Conservation (phyloP, 1,140 invertebrate genomes). For the Drosophila leontia region DNA sequence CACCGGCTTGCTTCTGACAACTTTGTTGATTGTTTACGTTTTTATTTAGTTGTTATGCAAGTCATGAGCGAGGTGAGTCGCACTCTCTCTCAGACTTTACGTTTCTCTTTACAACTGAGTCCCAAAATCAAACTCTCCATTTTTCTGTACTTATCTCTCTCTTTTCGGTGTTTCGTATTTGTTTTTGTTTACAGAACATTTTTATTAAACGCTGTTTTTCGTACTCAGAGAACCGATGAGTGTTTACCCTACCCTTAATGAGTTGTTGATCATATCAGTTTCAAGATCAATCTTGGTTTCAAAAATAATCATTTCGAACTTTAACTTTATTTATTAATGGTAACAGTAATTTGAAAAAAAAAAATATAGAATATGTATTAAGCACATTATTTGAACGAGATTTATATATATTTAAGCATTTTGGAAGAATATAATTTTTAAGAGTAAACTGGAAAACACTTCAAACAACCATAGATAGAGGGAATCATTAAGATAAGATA, state of each 20-base stretch:
- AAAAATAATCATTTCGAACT: neutral
- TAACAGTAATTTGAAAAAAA: too few relatives aligned
- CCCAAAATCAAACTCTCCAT: neutral
- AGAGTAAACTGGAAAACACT: neutral
- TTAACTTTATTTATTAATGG: neutral
- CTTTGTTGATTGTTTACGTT: conserved; percentile 65
- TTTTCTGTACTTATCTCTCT: conserved; percentile 1
- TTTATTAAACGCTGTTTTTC: neutral
- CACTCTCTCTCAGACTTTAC: neutral
- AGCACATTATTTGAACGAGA: too few relatives aligned
- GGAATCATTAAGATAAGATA: conserved; percentile 27
- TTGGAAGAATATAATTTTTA: too few relatives aligned
- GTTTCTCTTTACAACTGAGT: conserved; percentile 1
- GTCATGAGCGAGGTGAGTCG: neutral
- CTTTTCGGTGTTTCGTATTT: neutral
- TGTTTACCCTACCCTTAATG: neutral
- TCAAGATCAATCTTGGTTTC: rapidly evolving
- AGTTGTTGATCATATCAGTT: neutral
- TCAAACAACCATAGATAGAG: neutral
- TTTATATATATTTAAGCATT: too few relatives aligned
- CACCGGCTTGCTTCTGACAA: conserved; percentile 25
- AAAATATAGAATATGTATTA: too few relatives aligned
- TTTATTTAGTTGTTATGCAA: conserved; percentile 57
- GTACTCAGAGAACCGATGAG: neutral
- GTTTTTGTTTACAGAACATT: neutral